Base-by-base conservation (phyloP, 2,113 vertebrate genomes). In the Coracopsis vasa region DNA sequence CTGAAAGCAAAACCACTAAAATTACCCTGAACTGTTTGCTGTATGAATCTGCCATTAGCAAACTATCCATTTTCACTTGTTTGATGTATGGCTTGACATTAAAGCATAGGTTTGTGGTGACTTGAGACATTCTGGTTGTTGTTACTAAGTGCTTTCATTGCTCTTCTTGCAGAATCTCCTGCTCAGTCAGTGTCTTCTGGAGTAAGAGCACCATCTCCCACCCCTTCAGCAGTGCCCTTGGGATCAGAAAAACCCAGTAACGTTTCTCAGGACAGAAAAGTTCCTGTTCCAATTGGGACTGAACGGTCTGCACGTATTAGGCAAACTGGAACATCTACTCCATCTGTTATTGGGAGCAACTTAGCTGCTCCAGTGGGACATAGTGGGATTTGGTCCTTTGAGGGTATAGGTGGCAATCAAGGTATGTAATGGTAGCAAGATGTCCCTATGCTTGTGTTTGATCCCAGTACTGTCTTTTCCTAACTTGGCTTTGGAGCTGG, bases 301-400 rank as follows among this genome's bases (percentile, higher is more conserved):
- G 99, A 99, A 96, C 98, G 99, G 29, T 98, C 99, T 97, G 99
- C 99, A 80, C 98, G 99, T 44, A 99, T 99, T 96, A 98, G 99
- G 95, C 99, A 99, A 98, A 99, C 99, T 67, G 99, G 99, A 97
- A 99, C 99, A 2, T 99, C 99, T 74, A 98, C 99, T 82, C 99
- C 99, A 18, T 98, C 99, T 64, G 99, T 99, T 48, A 99, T 99
- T 65, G 99, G 99, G 94, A 99, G 98, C 98, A 99, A 99, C 97
- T 92, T 98, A 84, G 99, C 99, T 94, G 98, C 99, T 48, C 99
- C 99, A 9, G 99, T 99, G 61, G 99, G 99, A 78, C 99, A 99
- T 25, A 99, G 99, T 95, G 99, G 99, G 92, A 99, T 99, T 95
- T 99, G 99, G 99, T 99, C 99, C 73, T 99, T 99, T 48, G 98